Percentiles rank a stretch among this genome's conserved stretches.
These are phyloP conservation scores for Trissolcus basalis DNA, from an alignment of 1,140 invertebrate genomes.

Conservation along the genomic window DNA sequence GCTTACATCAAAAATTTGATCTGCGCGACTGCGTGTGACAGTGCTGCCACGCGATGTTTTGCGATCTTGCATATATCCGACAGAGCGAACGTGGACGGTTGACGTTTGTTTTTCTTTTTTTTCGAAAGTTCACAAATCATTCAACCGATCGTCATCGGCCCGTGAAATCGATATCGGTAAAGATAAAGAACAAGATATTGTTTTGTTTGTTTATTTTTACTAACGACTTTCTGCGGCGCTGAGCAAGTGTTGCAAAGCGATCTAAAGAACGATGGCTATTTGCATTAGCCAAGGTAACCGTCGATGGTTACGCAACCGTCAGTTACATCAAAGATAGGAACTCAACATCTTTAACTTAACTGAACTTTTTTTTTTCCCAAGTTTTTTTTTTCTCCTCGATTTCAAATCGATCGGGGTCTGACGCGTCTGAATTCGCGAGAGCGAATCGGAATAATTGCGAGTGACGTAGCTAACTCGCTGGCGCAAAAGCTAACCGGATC, in stretches of 20 bases:
- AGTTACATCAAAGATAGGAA: conserved; percentile 41
- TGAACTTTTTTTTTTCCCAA: not conserved
- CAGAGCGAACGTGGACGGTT: too few relatives aligned
- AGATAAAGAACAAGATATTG: conserved; percentile 3
- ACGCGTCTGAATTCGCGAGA: too few relatives aligned
- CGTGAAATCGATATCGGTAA: too few relatives aligned
- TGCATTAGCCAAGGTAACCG: conserved; percentile 60
- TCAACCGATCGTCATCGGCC: too few relatives aligned
- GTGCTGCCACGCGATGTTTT: conserved; percentile 1
- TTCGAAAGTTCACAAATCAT: too few relatives aligned
- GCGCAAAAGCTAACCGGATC: conserved; percentile 28
- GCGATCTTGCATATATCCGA: too few relatives aligned
- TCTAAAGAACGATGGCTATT: conserved; percentile 53
- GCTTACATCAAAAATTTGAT: conserved; percentile 36
- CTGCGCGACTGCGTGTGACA: conserved; percentile 11
- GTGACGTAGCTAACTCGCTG: conserved; percentile 8
- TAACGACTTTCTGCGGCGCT: conserved; percentile 29
- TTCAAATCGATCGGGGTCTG: conserved; percentile 20
- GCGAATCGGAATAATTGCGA: conserved; percentile 35
- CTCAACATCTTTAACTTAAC: conserved; percentile 3
- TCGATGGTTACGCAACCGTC: conserved; percentile 52
- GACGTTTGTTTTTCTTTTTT: too few relatives aligned
- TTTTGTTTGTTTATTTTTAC: conserved; percentile 37
- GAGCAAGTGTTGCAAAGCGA: conserved; percentile 28
- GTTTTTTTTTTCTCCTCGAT: conserved; percentile 1